These are phyloP conservation scores for Shargacucullia verbasci DNA, from an alignment of 2,888 invertebrate genomes.

Conservation along the genomic window DNA sequence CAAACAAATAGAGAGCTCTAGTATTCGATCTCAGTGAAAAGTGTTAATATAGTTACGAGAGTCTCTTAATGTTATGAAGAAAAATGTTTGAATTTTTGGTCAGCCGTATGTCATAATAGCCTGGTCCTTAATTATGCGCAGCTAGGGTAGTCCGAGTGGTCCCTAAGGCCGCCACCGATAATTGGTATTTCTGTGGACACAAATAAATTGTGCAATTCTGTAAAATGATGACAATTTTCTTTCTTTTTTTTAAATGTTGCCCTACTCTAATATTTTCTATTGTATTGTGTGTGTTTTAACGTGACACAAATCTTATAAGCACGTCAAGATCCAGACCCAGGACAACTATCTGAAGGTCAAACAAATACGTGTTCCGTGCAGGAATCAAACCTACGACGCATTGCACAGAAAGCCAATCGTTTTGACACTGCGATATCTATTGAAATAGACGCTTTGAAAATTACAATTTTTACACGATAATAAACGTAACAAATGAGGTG, in stretches of 20 bases:
- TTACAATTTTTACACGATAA: conserved; percentile 18
- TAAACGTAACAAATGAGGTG: conserved; percentile 10
- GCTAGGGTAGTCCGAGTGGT: conserved; percentile 17
- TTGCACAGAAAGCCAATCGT: too few species aligned
- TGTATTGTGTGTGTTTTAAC: too few species aligned
- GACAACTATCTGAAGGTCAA: too few species aligned
- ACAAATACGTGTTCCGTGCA: too few species aligned
- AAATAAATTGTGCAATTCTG: conserved; percentile 11
- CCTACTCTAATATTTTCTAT: too few species aligned
- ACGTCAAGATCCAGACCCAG: too few species aligned
- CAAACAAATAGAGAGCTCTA: conserved; percentile 8
- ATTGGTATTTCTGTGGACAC: conserved; percentile 18
- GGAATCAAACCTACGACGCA: too few species aligned
- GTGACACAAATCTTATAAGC: too few species aligned
- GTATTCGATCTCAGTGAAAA: conserved; percentile 13
- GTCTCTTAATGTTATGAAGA: conserved; percentile 22
- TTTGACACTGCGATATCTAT: too few species aligned
- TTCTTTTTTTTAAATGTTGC: too few species aligned
- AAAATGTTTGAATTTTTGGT: conserved; percentile 29
- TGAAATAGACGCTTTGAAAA: too few species aligned
- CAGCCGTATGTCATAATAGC: conserved; percentile 28
- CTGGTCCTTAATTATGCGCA: conserved; percentile 22
- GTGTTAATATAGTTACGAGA: conserved; percentile 22
- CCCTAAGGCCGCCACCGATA: conserved; percentile 17
- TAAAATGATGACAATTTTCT: too few species aligned